These are phyloP conservation scores for Callospermophilus lateralis DNA, from an alignment of 2,113 vertebrate species.

Conservation along the genomic window DNA sequence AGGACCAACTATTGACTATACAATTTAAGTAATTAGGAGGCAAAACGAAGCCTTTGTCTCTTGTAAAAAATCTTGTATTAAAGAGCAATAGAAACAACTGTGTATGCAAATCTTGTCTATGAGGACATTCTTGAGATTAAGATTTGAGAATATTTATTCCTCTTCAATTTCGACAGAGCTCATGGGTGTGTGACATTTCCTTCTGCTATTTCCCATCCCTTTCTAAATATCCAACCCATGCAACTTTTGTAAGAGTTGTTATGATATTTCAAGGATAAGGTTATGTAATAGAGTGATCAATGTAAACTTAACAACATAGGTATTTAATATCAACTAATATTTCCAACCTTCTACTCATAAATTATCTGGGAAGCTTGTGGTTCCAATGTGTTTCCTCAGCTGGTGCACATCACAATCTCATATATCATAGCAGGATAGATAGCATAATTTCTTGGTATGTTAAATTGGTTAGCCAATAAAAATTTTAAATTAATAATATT, in stretches of 20 bases:
- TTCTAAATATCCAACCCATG: not conserved
- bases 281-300: not conserved
- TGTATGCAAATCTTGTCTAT: not conserved
- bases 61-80: not conserved
- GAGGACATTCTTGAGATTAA: not conserved
- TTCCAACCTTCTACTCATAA: not conserved
- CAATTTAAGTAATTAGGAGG: not conserved
- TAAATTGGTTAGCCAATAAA: not conserved
- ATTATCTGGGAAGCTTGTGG: not conserved
- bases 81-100: not conserved
- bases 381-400: not conserved
- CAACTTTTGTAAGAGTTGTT: not conserved
- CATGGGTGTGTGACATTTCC: not conserved
- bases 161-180: not conserved
- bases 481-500: slow-evolving; percentile 19
- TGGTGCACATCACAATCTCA: not conserved
- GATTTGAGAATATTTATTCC: not conserved
- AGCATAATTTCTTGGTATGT: not conserved
- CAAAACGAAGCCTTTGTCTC: not conserved
- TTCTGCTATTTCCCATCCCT: not conserved
- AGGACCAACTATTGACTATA: not conserved
- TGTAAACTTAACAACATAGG: not conserved
- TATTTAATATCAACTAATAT: slow-evolving; percentile 25
- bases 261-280: not conserved
- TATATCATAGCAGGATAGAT: not conserved